Evolutionary conservation across 2,113 vertebrate genomes (phyloP).

Genomic region (Centropus unirufus): DNA sequence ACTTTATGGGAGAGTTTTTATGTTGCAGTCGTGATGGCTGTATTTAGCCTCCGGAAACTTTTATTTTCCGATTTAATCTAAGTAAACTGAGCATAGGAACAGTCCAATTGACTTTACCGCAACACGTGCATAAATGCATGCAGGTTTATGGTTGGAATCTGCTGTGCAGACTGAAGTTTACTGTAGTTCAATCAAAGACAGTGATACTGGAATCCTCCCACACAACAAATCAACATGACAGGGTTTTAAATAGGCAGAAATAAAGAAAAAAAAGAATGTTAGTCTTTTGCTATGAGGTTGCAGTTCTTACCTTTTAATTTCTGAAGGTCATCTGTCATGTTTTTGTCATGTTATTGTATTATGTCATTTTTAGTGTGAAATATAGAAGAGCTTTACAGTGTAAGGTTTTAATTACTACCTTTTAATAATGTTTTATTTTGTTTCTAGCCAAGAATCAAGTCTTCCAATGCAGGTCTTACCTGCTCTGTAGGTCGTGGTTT

Average conservation of each 20-base stretch:
- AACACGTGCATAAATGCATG: fast-evolving
- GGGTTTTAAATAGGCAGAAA: background rate
- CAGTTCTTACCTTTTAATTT: background rate
- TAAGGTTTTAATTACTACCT: background rate
- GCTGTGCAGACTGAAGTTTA: background rate
- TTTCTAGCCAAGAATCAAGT: background rate
- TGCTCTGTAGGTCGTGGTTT: background rate
- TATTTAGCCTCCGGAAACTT: background rate
- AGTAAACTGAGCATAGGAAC: background rate
- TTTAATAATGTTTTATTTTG: background rate
- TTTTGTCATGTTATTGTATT: background rate
- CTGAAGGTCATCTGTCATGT: background rate
- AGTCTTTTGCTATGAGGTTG: background rate
- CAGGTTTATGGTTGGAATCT: background rate
- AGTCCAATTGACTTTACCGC: background rate
- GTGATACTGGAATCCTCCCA: background rate
- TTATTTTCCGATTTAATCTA: background rate
- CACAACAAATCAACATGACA: background rate
- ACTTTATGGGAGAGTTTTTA: background rate
- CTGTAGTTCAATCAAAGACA: background rate
- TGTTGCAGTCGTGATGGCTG: background rate
- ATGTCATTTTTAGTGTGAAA: background rate
- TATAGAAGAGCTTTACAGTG: background rate
- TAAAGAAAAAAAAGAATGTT: background rate
- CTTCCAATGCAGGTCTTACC: background rate